Conservation (phyloP, 2,888 invertebrate genomes). For the Meta bourneti region DNA sequence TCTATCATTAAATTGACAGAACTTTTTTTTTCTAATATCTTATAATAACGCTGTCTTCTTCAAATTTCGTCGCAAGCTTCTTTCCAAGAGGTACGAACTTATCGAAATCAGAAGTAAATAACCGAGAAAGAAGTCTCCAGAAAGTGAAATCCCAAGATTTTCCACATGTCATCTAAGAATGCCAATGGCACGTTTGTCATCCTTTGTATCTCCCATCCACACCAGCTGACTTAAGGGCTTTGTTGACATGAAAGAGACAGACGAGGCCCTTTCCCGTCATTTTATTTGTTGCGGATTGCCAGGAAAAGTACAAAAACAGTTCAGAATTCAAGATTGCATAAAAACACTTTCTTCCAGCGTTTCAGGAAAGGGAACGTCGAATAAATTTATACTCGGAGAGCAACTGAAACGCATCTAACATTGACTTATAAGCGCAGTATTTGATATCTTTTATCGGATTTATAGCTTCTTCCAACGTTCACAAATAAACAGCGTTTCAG, state of each 20-base stretch:
- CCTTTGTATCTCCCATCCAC: background rate
- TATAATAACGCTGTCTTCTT: too few species aligned
- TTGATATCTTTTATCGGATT: background rate
- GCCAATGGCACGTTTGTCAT: background rate
- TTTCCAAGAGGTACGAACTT: too few species aligned
- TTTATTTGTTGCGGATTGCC: background rate
- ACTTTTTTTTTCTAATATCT: too few species aligned
- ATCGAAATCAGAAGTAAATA: too few species aligned
- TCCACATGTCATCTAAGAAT: background rate
- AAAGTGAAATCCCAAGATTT: constrained; percentile 1
- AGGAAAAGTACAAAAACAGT: background rate
- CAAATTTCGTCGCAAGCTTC: too few species aligned
- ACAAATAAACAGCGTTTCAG: too few species aligned
- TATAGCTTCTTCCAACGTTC: too few species aligned
- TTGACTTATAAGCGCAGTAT: background rate
- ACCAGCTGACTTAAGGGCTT: background rate
- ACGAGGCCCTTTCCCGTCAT: background rate
- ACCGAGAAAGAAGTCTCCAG: background rate
- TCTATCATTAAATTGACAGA: too few species aligned
- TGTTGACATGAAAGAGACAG: background rate
- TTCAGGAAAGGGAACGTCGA: background rate
- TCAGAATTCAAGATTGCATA: background rate
- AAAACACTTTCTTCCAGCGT: background rate
- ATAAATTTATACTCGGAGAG: background rate
- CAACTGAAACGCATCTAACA: background rate